These are phyloP conservation scores for Sebastes flavidus DNA, from an alignment of 2,797 vertebrate species.

Conservation along the genomic window DNA sequence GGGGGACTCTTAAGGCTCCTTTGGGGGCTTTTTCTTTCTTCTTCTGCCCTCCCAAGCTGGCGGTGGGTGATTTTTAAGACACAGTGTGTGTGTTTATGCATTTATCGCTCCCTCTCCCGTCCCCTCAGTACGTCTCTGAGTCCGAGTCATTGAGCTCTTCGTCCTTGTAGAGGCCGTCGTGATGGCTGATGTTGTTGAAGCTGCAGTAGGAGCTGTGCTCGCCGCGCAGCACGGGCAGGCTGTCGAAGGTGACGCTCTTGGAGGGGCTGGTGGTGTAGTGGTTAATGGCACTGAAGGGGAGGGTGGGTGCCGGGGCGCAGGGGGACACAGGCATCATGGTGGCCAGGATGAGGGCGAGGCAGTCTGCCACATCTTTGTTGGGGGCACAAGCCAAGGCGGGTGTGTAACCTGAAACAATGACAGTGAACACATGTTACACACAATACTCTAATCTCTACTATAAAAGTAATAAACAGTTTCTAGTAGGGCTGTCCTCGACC, in stretches of 20 bases:
- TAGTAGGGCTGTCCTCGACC: too few species aligned
- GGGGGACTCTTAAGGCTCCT: constrained; percentile 76
- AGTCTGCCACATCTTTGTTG: constrained; percentile 98
- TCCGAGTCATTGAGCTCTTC: constrained; percentile 98
- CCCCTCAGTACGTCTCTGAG: constrained; percentile 94
- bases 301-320: constrained; percentile 86
- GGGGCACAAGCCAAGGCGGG: constrained; percentile 97
- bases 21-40: constrained; percentile 51
- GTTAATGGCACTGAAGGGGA: constrained; percentile 94
- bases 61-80: constrained; percentile 78
- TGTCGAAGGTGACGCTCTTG: constrained; percentile 94
- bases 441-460: too few species aligned
- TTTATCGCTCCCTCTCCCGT: constrained; percentile 19
- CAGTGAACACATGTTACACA: neutral
- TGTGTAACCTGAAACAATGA: constrained; percentile 88
- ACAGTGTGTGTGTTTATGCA: constrained; percentile 74
- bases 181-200: constrained; percentile 95
- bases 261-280: constrained; percentile 93
- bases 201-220: constrained; percentile 95
- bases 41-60: constrained; percentile 68
- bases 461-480: too few species aligned
- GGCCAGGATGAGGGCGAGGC: constrained; percentile 97
- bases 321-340: constrained; percentile 98
- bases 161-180: constrained; percentile 91
- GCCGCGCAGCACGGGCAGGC: constrained; percentile 88